These are phyloP conservation scores for Schrankia costaestrigalis DNA, from an alignment of 2,888 invertebrate genomes.

Conservation along the genomic window DNA sequence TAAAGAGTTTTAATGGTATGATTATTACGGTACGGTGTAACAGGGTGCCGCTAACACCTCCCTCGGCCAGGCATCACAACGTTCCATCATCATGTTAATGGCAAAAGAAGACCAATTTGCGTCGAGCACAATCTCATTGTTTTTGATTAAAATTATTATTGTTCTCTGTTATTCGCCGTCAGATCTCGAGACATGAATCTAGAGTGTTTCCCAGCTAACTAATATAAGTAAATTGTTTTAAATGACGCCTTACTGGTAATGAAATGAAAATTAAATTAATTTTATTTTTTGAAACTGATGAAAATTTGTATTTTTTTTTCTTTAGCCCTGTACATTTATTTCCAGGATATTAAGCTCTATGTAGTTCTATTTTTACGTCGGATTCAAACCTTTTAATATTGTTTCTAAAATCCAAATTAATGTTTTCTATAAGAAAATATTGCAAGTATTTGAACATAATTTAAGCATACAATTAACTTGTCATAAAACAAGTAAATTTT, in stretches of 20 bases:
- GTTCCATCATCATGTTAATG: conserved; percentile 64
- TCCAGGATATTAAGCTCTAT: too few species aligned
- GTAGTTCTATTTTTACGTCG: too few species aligned
- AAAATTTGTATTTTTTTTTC: too few species aligned
- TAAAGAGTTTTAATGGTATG: neutral
- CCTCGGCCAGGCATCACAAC: conserved; percentile 43
- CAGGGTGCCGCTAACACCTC: conserved; percentile 28
- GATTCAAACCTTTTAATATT: too few species aligned
- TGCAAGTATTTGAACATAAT: too few species aligned
- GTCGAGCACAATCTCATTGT: conserved; percentile 70
- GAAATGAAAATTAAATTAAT: conserved; percentile 41
- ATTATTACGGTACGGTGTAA: conserved; percentile 37
- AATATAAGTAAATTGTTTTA: conserved; percentile 31
- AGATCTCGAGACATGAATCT: conserved; percentile 38
- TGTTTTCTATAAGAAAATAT: too few species aligned
- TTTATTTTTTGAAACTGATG: conserved; percentile 32
- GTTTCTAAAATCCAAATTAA: too few species aligned
- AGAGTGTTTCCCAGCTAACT: conserved; percentile 20
- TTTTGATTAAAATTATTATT: conserved; percentile 77
- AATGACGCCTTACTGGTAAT: conserved; percentile 35
- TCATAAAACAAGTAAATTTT: too few species aligned
- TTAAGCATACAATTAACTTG: too few species aligned
- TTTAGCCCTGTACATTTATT: too few species aligned
- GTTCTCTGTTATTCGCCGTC: conserved; percentile 50
- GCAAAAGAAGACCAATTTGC: conserved; percentile 67